Conservation (phyloP, 2,797 vertebrate genomes). For the Corythornis leucogaster region DNA sequence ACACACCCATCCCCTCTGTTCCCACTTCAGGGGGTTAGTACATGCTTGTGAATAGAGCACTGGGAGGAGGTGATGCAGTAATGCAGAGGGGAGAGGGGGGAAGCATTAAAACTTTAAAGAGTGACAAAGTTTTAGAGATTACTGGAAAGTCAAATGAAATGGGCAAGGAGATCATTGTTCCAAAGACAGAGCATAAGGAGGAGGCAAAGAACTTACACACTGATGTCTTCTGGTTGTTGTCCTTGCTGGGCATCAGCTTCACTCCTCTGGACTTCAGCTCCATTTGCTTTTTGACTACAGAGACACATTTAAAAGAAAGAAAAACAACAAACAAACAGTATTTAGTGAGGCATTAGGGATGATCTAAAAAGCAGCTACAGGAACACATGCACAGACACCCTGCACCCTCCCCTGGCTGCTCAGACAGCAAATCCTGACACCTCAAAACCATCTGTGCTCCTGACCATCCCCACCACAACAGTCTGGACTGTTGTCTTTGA, state of each 20-base stretch:
- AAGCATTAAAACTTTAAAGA: slow-evolving; percentile 16
- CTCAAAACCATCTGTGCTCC: background rate
- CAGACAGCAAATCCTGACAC: rapidly evolving
- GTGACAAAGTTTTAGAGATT: slow-evolving; percentile 11
- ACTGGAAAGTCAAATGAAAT: slow-evolving; percentile 47
- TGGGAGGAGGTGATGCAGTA: slow-evolving; percentile 57
- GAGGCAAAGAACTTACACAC: slow-evolving; percentile 90
- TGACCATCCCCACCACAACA: background rate
- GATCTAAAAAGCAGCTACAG: rapidly evolving
- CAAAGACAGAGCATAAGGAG: background rate
- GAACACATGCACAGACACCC: background rate
- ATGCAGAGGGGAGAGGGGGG: slow-evolving; percentile 48
- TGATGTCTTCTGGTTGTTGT: slow-evolving; percentile 97
- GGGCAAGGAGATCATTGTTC: slow-evolving; percentile 26
- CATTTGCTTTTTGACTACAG: slow-evolving; percentile 96
- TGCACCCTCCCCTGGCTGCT: background rate
- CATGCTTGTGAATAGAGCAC: slow-evolving; percentile 43
- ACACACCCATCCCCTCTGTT: background rate
- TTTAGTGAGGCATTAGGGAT: background rate
- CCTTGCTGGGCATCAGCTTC: slow-evolving; percentile 98
- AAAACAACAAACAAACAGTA: background rate
- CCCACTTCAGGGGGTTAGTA: slow-evolving; percentile 38
- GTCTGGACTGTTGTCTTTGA: background rate
- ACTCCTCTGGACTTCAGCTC: slow-evolving; percentile 97
- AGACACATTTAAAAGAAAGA: slow-evolving; percentile 33